Conservation (phyloP, 2,888 invertebrate species). For the Rhopalosiphum nymphaeae region DNA sequence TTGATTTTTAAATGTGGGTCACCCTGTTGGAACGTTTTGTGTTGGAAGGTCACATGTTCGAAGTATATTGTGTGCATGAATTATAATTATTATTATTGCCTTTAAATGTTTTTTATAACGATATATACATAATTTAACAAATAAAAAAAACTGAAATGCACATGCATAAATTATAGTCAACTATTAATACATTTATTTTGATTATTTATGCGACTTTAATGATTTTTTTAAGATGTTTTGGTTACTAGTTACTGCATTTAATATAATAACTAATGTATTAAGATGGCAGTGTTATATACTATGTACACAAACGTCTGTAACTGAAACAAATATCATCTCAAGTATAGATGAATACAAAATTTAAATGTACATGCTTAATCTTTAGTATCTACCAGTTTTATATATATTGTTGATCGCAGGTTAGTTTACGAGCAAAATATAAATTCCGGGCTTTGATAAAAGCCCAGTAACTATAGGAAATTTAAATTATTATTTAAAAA, state of each 20-base stretch:
- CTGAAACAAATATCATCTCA: not conserved
- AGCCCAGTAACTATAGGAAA: not conserved
- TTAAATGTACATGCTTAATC: not conserved
- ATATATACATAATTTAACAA: not conserved
- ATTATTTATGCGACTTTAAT: not conserved
- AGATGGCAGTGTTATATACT: not conserved
- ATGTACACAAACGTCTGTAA: not conserved
- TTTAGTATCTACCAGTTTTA: not conserved
- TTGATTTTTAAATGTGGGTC: constrained; percentile 14
- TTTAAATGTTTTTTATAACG: not conserved
- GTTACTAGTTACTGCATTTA: not conserved
- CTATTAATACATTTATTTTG: not conserved
- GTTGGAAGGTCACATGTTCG: constrained; percentile 7
- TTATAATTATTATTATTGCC: not conserved
- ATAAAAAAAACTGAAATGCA: not conserved
- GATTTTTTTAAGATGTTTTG: not conserved
- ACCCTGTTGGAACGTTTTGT: not conserved
- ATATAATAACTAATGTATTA: not conserved
- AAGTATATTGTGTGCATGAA: not conserved
- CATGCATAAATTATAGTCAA: not conserved
- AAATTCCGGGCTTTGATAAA: not conserved
- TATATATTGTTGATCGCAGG: not conserved
- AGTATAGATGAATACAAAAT: not conserved
- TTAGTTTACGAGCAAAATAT: not conserved
- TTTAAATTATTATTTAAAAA: not conserved